These are phyloP conservation scores for Mythimna pallens DNA, from an alignment of 2,888 invertebrate genomes.

Conservation along the genomic window DNA sequence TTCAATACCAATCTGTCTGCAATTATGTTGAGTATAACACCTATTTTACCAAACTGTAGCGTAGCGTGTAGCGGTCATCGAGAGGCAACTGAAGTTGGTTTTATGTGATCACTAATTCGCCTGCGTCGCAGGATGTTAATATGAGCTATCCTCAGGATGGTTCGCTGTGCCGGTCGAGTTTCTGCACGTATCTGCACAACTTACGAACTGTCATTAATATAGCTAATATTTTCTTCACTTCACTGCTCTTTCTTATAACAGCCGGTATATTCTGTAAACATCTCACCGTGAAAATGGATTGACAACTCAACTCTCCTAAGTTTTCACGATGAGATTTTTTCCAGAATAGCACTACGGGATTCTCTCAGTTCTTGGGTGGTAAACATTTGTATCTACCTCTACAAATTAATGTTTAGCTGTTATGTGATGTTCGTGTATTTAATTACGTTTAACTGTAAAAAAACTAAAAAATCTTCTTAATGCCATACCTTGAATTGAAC, in stretches of 20 bases:
- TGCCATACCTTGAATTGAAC: neutral
- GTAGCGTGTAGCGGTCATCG: neutral
- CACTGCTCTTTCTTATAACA: conserved; percentile 22
- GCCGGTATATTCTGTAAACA: too few relatives aligned
- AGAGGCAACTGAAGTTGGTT: conserved; percentile 5
- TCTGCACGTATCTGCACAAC: neutral
- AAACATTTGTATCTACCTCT: conserved; percentile 29
- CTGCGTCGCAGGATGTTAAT: conserved; percentile 19
- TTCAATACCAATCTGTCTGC: neutral
- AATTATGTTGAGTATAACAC: conserved; percentile 7
- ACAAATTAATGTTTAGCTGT: conserved; percentile 38
- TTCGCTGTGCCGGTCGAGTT: neutral
- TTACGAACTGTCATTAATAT: conserved; percentile 18
- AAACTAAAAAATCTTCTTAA: neutral
- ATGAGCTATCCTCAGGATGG: conserved; percentile 24
- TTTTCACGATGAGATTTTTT: too few relatives aligned
- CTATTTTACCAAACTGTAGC: neutral
- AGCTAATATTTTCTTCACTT: conserved; percentile 26
- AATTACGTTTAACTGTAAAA: conserved; percentile 38
- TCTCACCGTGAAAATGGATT: too few relatives aligned
- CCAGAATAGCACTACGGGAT: conserved; percentile 23
- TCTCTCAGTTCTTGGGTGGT: conserved; percentile 35
- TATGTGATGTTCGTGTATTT: conserved; percentile 14
- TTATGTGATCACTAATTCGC: conserved; percentile 13
- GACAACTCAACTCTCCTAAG: too few relatives aligned